These are phyloP conservation scores for Drosophila guanche DNA, from an alignment of 1,140 invertebrate species.

Conservation along the genomic window DNA sequence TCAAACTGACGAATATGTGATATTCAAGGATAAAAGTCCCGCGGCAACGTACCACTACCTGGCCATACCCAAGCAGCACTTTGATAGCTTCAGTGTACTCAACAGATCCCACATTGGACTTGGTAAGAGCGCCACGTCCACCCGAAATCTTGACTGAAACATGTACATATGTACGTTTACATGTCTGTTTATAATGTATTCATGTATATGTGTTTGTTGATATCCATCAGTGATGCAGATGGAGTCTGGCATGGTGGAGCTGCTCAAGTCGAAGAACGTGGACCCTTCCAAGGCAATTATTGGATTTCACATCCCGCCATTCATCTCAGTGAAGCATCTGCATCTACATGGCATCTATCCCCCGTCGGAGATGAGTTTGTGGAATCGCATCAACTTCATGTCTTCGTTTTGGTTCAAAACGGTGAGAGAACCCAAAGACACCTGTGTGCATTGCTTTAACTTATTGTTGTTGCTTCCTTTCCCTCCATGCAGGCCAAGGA, in stretches of 20 bases:
- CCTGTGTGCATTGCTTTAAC: not conserved
- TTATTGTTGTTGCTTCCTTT: conserved; percentile 1
- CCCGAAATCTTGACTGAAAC: too few species aligned
- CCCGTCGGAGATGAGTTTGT: conserved; percentile 88
- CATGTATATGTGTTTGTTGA: not conserved
- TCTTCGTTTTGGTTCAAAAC: conserved; percentile 93
- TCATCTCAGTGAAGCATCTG: conserved; percentile 92
- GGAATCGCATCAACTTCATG: conserved; percentile 89
- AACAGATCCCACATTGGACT: conserved; percentile 87
- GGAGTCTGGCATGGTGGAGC: conserved; percentile 49
- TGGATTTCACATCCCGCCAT: conserved; percentile 97
- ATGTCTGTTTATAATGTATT: not conserved
- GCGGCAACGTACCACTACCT: conserved; percentile 92
- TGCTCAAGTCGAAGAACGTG: conserved; percentile 83
- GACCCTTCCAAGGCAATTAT: conserved; percentile 86
- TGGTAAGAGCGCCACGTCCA: conserved; percentile 84
- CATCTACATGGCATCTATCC: conserved; percentile 95
- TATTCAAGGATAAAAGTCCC: conserved; percentile 93
- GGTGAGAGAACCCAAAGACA: conserved; percentile 85
- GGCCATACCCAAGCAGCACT: conserved; percentile 91
- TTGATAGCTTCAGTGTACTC: conserved; percentile 89
- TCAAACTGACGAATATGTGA: conserved; percentile 90
- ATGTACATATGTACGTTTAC: too few species aligned
- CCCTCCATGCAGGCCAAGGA: conserved; percentile 32
- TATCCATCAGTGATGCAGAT: conserved; percentile 52